Evolutionary conservation across 2,113 vertebrate genomes (phyloP).

Genomic region (Anser brachyrhynchus): DNA sequence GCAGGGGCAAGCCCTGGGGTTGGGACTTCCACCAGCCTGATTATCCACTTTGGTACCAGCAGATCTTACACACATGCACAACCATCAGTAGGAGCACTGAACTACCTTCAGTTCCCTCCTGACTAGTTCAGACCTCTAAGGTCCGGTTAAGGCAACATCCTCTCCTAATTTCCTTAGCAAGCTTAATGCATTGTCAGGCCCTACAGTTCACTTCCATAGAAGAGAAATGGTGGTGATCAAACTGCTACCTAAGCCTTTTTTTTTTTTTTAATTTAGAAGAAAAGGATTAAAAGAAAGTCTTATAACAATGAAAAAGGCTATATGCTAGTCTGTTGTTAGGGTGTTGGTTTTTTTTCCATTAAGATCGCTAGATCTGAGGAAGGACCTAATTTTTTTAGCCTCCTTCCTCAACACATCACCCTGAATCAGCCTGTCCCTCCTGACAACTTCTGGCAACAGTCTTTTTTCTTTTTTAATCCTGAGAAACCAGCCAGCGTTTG

Average conservation of each 20-base stretch:
- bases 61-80: neutral
- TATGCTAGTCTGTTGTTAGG: neutral
- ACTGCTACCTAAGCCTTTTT: neutral
- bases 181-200: neutral
- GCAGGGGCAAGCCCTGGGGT: neutral
- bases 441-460: neutral
- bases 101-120: neutral
- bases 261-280: neutral
- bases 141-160: neutral
- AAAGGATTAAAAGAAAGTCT: neutral
- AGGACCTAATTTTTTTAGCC: neutral
- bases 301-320: neutral
- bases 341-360: neutral
- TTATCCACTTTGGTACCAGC: neutral
- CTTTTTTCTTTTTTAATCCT: neutral
- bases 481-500: neutral
- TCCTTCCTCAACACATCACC: neutral
- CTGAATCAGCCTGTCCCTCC: neutral
- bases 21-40: neutral
- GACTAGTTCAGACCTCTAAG: neutral
- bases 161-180: neutral
- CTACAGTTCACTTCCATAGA: neutral
- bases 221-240: neutral
- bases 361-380: neutral
- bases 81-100: neutral